A percentile compares a stretch with the other conserved stretches of the same genome.
Conservation (phyloP, 1,140 invertebrate species). For the Musca vetustissima region DNA sequence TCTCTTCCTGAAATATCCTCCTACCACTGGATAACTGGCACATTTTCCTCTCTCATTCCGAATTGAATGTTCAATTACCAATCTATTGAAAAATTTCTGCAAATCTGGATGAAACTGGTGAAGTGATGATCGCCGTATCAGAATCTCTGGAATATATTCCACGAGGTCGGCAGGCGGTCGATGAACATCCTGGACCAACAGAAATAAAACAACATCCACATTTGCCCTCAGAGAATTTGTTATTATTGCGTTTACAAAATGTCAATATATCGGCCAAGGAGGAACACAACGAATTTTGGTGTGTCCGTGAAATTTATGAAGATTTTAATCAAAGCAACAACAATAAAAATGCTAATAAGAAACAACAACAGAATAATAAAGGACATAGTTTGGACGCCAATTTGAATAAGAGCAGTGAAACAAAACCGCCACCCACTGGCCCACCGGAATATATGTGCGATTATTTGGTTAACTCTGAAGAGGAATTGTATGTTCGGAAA, state of each 20-base stretch:
- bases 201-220: constrained; percentile 49
- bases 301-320: constrained; percentile 61
- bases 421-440: neutral
- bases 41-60: neutral
- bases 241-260: constrained; percentile 72
- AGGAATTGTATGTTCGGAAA: constrained; percentile 86
- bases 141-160: constrained; percentile 88
- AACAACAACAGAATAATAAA: constrained; percentile 23
- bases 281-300: constrained; percentile 68
- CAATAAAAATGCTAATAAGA: constrained; percentile 14
- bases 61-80: neutral
- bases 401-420: neutral
- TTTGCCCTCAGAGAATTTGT: constrained; percentile 60
- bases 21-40: too few relatives aligned
- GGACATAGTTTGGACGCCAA: neutral
- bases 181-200: constrained; percentile 71
- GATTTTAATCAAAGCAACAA: constrained; percentile 39
- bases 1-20: too few relatives aligned
- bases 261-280: constrained; percentile 69
- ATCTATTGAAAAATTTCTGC: constrained; percentile 37
- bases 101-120: constrained; percentile 78
- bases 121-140: constrained; percentile 77
- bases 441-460: constrained; percentile 39
- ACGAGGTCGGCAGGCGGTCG: constrained; percentile 78
- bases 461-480: constrained; percentile 63